Conservation (phyloP, 2,888 invertebrate species). For the Petrolisthes manimaculis region DNA sequence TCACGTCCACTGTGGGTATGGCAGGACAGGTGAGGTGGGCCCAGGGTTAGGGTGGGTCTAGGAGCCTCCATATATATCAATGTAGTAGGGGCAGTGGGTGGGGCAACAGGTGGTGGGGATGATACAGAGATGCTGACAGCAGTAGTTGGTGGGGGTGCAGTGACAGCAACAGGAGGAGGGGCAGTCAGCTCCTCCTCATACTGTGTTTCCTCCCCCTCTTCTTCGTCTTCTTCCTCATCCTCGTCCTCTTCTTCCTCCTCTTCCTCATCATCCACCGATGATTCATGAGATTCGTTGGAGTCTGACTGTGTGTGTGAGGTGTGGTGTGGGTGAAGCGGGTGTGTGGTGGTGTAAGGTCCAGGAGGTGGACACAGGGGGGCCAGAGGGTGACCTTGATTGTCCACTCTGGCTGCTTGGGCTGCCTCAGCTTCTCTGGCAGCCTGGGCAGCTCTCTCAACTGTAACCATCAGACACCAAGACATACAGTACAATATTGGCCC, state of each 20-base stretch:
- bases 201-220: not conserved
- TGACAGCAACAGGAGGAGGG: not conserved
- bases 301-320: conserved; percentile 21
- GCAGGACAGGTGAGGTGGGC: conserved; percentile 19
- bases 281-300: conserved; percentile 20
- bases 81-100: conserved; percentile 27
- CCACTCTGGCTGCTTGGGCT: conserved; percentile 42
- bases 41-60: conserved; percentile 8
- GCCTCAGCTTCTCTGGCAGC: conserved; percentile 59
- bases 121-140: not conserved
- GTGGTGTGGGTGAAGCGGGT: conserved; percentile 13
- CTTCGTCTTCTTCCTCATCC: conserved; percentile 7
- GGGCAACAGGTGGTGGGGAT: not conserved
- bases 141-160: not conserved
- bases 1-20: conserved; percentile 43
- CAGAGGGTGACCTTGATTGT: not conserved
- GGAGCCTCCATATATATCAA: conserved; percentile 37
- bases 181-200: not conserved
- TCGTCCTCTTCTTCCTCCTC: conserved; percentile 30
- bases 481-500: not conserved
- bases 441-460: conserved; percentile 60
- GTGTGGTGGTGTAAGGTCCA: not conserved
- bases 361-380: conserved; percentile 15
- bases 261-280: conserved; percentile 39
- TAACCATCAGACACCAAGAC: not conserved